phyloP scores from a whole-genome alignment of 1,140 invertebrate species.

The Drosophila sucinea region DNA sequence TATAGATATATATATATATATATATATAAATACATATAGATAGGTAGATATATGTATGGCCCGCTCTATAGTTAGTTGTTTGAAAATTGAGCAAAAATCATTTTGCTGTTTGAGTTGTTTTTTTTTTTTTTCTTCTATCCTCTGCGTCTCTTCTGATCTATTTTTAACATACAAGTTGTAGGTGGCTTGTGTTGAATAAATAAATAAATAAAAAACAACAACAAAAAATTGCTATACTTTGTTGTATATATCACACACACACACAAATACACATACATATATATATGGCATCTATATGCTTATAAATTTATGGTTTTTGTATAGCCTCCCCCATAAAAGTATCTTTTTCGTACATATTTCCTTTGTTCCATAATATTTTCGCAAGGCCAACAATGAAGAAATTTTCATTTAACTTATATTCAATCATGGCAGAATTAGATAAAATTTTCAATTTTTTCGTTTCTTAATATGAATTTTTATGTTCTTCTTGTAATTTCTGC shows the following conservation, averaged over 20 bases:
- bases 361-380: slow-evolving; percentile 53
- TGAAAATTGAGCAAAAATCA: slow-evolving; percentile 79
- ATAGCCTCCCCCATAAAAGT: slow-evolving; percentile 17
- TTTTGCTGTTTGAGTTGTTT: slow-evolving; percentile 64
- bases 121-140: neutral
- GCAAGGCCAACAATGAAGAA: slow-evolving; percentile 36
- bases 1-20: slow-evolving; percentile 21
- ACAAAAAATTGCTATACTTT: slow-evolving; percentile 44
- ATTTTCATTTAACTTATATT: slow-evolving; percentile 13
- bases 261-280: neutral
- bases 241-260: slow-evolving; percentile 32
- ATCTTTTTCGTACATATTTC: slow-evolving; percentile 34
- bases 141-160: slow-evolving; percentile 38
- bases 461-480: neutral
- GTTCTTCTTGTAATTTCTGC: slow-evolving; percentile 36
- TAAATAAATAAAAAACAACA: slow-evolving; percentile 67
- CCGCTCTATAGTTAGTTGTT: slow-evolving; percentile 79
- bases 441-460: slow-evolving; percentile 4
- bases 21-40: slow-evolving; percentile 22
- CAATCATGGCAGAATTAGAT: slow-evolving; percentile 4
- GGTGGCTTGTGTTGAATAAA: slow-evolving; percentile 73
- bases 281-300: slow-evolving; percentile 3
- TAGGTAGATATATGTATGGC: slow-evolving; percentile 34
- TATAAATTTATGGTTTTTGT: slow-evolving; percentile 57
- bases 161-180: slow-evolving; percentile 75